These are phyloP conservation scores for Melanotaenia nigrans DNA, from an alignment of 2,797 vertebrate species.

Conservation along the genomic window DNA sequence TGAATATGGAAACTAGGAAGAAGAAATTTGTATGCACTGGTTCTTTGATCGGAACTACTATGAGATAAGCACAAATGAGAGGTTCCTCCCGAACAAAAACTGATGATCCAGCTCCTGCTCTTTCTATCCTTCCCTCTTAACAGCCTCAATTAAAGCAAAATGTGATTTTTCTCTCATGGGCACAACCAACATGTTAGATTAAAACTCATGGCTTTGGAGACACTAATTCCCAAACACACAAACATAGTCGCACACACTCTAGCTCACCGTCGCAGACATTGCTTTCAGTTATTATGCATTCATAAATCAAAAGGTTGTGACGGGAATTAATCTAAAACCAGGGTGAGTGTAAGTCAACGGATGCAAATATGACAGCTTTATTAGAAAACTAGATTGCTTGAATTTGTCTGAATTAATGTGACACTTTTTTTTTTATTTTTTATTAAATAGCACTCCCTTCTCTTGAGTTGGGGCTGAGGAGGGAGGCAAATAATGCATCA, in stretches of 20 bases:
- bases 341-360: conserved; percentile 75
- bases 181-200: conserved; percentile 64
- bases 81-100: conserved; percentile 25
- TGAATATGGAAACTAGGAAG: conserved; percentile 26
- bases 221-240: conserved; percentile 7
- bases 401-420: conserved; percentile 82
- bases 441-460: conserved; percentile 60
- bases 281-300: conserved; percentile 72
- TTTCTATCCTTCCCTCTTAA: conserved; percentile 54
- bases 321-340: conserved; percentile 77
- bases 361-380: conserved; percentile 83
- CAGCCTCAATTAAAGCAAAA: conserved; percentile 61
- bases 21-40: conserved; percentile 1
- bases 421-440: conserved; percentile 72
- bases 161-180: conserved; percentile 54
- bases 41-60: conserved; percentile 34
- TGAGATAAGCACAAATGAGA: conserved; percentile 52
- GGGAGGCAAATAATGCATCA: conserved; percentile 29
- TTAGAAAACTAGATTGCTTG: conserved; percentile 78
- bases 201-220: conserved; percentile 57
- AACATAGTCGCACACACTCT: conserved; percentile 16
- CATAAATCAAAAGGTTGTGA: conserved; percentile 79
- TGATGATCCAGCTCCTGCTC: conserved; percentile 36
- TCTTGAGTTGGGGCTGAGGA: conserved; percentile 9
- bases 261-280: conserved; percentile 53